These are phyloP conservation scores for Mugil cephalus DNA, from an alignment of 2,113 vertebrate species.

Conservation along the genomic window DNA sequence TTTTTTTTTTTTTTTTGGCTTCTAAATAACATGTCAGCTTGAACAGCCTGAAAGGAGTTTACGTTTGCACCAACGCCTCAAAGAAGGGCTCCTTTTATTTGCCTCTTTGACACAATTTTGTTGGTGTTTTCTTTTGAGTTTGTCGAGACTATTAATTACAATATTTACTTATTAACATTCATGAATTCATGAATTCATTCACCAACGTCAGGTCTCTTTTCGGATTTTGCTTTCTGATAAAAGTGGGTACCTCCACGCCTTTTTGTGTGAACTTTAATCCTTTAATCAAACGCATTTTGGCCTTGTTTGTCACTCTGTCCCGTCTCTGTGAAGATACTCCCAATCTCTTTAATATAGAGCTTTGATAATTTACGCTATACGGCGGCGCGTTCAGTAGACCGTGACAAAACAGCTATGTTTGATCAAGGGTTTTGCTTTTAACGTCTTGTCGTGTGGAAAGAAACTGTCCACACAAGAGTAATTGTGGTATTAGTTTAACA, in stretches of 20 bases:
- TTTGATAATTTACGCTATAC: conserved; percentile 23
- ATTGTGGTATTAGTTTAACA: conserved; percentile 58
- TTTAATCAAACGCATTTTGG: conserved; percentile 34
- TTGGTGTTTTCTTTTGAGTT: not conserved
- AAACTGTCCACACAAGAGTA: conserved; percentile 36
- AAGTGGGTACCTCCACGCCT: not conserved
- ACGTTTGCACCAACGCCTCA: not conserved
- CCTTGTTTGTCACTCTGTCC: conserved; percentile 5
- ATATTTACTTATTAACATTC: too few species aligned
- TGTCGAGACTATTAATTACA: too few species aligned
- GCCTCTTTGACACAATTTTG: not conserved
- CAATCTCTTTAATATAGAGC: conserved; percentile 41
- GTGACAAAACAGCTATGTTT: conserved; percentile 41
- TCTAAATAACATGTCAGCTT: conserved; percentile 17
- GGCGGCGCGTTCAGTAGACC: conserved; percentile 43
- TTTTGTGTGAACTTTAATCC: not conserved
- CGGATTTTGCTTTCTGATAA: not conserved
- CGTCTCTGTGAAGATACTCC: conserved; percentile 10
- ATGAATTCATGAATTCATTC: not conserved
- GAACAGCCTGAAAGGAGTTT: not conserved
- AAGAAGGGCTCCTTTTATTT: not conserved
- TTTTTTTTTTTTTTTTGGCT: not conserved
- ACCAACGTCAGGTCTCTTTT: not conserved
- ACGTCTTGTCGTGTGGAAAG: conserved; percentile 15
- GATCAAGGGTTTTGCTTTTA: conserved; percentile 49